Conservation (phyloP, 2,888 invertebrate species). For the Mellilla xanthometata region DNA sequence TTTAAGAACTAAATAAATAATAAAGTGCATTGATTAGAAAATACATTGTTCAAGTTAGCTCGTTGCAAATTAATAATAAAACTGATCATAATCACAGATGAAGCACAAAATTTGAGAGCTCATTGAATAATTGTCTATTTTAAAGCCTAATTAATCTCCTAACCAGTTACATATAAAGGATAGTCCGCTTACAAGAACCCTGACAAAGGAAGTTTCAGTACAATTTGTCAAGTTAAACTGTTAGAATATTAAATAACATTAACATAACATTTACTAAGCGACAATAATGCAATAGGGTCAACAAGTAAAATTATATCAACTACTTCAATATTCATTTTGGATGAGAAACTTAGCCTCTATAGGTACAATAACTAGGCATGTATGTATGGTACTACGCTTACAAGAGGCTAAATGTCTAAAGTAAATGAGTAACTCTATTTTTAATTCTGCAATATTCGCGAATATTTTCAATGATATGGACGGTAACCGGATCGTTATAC, state of each 20-base stretch:
- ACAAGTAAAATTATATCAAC: constrained; percentile 28
- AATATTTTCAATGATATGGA: constrained; percentile 26
- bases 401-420: not conserved
- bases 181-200: constrained; percentile 39
- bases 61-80: constrained; percentile 56
- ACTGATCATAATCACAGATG: constrained; percentile 76
- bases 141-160: constrained; percentile 22
- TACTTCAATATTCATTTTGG: constrained; percentile 24
- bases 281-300: constrained; percentile 40
- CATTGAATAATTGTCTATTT: constrained; percentile 39
- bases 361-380: constrained; percentile 6
- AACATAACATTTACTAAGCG: constrained; percentile 46
- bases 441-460: not conserved
- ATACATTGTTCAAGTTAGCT: constrained; percentile 72
- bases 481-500: constrained; percentile 24
- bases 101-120: constrained; percentile 73
- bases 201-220: constrained; percentile 51
- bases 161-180: constrained; percentile 30
- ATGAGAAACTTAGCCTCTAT: constrained; percentile 26
- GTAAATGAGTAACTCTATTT: not conserved
- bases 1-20: constrained; percentile 76
- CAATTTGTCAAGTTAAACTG: constrained; percentile 50
- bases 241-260: constrained; percentile 50
- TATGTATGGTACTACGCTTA: constrained; percentile 3
- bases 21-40: constrained; percentile 71